Conservation (phyloP, 2,113 vertebrate species). For the Misgurnus mizolepis region DNA sequence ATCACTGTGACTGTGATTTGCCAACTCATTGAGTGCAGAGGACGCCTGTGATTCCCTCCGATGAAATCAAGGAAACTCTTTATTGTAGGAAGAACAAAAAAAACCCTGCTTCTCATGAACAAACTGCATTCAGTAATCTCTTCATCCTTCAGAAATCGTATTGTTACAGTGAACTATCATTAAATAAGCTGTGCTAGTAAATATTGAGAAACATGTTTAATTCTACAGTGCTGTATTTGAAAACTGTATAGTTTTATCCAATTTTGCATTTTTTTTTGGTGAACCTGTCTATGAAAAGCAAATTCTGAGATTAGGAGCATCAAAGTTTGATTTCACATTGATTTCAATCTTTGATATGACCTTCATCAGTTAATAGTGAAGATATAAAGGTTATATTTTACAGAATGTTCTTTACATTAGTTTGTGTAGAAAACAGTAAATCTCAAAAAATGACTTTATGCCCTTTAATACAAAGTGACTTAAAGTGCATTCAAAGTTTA, state of each 20-base stretch:
- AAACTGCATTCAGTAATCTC: background rate
- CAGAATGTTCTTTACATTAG: no score
- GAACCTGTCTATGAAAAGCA: no score
- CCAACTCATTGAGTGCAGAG: background rate
- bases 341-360: no score
- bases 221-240: background rate
- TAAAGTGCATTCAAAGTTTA: no score
- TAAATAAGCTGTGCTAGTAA: background rate
- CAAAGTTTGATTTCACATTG: no score
- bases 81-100: background rate
- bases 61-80: background rate
- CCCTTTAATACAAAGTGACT: no score
- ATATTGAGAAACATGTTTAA: background rate
- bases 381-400: no score
- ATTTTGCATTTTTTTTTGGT: no score
- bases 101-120: background rate
- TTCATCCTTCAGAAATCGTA: background rate
- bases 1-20: conserved; percentile 8
- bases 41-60: conserved; percentile 5
- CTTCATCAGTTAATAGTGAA: no score
- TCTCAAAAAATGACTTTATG: no score
- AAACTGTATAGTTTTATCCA: background rate
- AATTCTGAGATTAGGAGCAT: no score
- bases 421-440: no score
- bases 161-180: background rate